A percentile compares a stretch with the other conserved stretches of the same genome.
phyloP scores from a whole-genome alignment of 2,888 invertebrate species.

The Gisinianus flammeolus region DNA sequence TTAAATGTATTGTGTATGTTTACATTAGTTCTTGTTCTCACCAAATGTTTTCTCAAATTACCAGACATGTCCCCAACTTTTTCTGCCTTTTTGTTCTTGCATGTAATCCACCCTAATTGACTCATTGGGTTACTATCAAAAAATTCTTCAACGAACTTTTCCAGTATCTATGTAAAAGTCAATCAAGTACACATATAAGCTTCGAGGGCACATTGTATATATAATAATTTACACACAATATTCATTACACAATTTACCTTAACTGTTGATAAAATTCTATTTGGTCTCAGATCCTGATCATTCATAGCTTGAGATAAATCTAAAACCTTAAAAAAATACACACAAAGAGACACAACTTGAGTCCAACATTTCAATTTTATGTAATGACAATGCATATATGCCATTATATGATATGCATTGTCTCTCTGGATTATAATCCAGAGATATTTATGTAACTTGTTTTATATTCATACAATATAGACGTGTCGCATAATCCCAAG shows the following conservation, averaged over 20 bases:
- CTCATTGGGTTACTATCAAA: constrained; percentile 99
- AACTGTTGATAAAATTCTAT: constrained; percentile 81
- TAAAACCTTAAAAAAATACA: constrained; percentile 81
- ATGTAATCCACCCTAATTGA: constrained; percentile 89
- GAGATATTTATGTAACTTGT: no score
- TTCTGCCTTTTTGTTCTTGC: constrained; percentile 93
- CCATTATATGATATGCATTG: no score
- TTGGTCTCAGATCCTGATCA: constrained; percentile 94
- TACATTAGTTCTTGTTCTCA: neutral
- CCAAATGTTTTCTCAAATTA: constrained; percentile 79
- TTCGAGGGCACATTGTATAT: neutral
- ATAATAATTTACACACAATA: neutral
- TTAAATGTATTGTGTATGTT: neutral
- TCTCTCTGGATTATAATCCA: no score
- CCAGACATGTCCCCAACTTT: constrained; percentile 90
- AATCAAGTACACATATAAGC: neutral
- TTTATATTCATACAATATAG: no score
- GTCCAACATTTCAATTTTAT: no score
- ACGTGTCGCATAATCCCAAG: constrained; percentile 99
- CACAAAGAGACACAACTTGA: no score
- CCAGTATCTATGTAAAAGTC: constrained; percentile 71
- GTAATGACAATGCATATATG: no score
- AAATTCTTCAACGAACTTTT: constrained; percentile 93
- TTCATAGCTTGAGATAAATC: constrained; percentile 96
- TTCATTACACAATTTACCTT: constrained; percentile 69